Evolutionary conservation across 2,113 vertebrate genomes (phyloP), one percentile per base, ranked within the genome.

Genomic region (Lynx canadensis): DNA sequence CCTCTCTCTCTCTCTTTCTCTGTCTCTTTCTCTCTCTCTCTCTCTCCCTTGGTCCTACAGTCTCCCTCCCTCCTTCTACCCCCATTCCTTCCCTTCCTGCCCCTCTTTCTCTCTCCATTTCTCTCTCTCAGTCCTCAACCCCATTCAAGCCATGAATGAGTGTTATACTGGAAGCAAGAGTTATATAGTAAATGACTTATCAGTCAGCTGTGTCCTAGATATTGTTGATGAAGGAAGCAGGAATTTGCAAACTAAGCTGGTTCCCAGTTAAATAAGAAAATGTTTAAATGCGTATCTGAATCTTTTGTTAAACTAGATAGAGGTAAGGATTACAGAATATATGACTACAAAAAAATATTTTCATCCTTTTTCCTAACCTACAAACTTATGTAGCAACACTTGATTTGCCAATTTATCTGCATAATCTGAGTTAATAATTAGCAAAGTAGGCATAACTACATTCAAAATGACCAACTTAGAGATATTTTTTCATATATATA

Each of bases 221-320:
- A 92, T 23, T 82, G 69, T 60, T 41, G 29, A 87, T 50, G 36
- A 78, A 9, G 2, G 21, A 89, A 94, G 69, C 33, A 23, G 13
- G 45, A 33, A 45, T 92, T 73, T 69, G 65, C 93, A 38, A 84
- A 81, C 15, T 94, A 41, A 11, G 9, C 16, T 97, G 29, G 18
- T 80, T 73, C 86, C 18, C 63, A 89, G 60, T 92, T 8, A 71
- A 96, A 10, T 71, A 92, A 97, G 25, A 82, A 97, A 92, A 73
- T 55, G 0, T n/a, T 96, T 6, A 81, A 38, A 63, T 60, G 63
- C 21, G 81, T 69, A 1, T 27, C 33, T 87, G 29, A 95, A 92
- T 36, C 2, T 18, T 57, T 18, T 88, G 50, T 81, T 33, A 93
- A 97, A 73, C 0, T 73, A 94, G 4, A 79, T 8, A 60, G 8